Evolutionary conservation across 2,888 invertebrate species (phyloP), one percentile per base, ranked within the genome.

Genomic region (Clunio marinus): DNA sequence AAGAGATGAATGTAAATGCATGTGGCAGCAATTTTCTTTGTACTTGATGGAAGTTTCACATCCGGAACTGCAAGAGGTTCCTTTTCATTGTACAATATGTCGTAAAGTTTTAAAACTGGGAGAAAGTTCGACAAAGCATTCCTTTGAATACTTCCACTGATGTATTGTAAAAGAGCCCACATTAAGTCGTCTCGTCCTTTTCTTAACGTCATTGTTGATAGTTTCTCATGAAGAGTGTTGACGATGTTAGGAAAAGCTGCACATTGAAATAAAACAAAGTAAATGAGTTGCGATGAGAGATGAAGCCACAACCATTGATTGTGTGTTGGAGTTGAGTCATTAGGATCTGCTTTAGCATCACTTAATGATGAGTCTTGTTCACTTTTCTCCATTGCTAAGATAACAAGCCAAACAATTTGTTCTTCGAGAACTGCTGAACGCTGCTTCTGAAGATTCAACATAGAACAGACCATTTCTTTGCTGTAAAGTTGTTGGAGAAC

Each of bases 161-260:
- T 93, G 75, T 96, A 97, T 80, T 99, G 98, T 51, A 99, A 81
- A 17, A 98, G 81, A 20, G 96, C 91, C 97, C 98, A 98, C 97
- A 99, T 98, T n/a, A 99, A 81, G 74, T 98, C 96, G 79, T 97
- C 97, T 59, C 98, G 83, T 0, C 96, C 96, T 77, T 93, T 91
- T 70, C 89, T 84, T 75, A 95, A 81, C 74, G 93, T 92, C 72
- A 89, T 83, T 5, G 88, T 88, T 51, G 88, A 84, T 37, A 93
- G 78, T 81, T 91, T 93, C 69, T 91, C 89, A 76, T 94, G 91
- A 32, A 97, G 82, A 0, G 92, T 88, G 81, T 90, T 85, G 0
- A 97, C 93, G 75, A 97, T 91, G 75, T 92, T 93, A 32, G 93
- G 91, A 75, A 97, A 97, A 71, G 89, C 91, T 0, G 94, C 93